Conservation (phyloP, 2,797 vertebrate genomes). For the Pseudochirops corinnae region DNA sequence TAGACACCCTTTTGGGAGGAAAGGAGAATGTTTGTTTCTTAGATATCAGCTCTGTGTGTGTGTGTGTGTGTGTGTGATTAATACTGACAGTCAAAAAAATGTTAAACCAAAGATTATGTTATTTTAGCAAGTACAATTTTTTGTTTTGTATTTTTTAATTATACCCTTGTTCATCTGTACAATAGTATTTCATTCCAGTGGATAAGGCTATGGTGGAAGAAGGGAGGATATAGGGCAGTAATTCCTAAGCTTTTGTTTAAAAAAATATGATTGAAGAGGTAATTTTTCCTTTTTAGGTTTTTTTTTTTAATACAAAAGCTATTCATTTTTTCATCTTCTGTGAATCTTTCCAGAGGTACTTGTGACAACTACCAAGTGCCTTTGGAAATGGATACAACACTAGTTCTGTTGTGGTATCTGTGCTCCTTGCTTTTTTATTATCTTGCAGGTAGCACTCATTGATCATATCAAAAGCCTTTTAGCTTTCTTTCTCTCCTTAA, state of each 20-base stretch:
- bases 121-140: background rate
- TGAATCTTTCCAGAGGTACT: slow-evolving; percentile 13
- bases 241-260: background rate
- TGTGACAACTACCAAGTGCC: background rate
- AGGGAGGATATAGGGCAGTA: background rate
- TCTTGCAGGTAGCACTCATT: background rate
- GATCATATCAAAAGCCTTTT: background rate
- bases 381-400: background rate
- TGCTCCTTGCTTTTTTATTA: background rate
- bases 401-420: background rate
- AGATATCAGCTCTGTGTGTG: background rate
- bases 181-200: background rate
- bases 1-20: background rate
- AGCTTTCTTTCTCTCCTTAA: background rate
- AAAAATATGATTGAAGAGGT: background rate
- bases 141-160: background rate
- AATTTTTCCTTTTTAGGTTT: background rate
- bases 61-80: background rate
- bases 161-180: background rate
- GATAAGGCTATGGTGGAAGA: background rate
- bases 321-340: background rate
- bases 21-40: background rate
- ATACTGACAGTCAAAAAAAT: background rate
- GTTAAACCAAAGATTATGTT: background rate
- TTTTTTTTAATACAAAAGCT: background rate